Evolutionary conservation across 1,140 invertebrate species (phyloP).

Genomic region (Teleopsis dalmanni): DNA sequence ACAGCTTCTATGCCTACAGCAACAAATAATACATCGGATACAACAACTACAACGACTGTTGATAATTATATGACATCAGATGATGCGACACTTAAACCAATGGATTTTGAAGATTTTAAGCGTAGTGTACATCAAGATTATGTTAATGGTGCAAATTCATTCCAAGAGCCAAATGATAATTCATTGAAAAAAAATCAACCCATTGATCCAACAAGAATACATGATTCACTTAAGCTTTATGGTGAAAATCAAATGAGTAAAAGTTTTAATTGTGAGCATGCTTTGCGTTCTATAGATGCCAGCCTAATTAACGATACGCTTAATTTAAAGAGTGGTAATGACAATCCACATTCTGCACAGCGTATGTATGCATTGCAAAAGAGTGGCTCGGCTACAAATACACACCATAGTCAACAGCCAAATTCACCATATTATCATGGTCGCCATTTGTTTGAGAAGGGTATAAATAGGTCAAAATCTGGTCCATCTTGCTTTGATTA

Average conservation of each 20-base stretch:
- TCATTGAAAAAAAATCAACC: conserved; percentile 45
- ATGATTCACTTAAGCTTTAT: conserved; percentile 45
- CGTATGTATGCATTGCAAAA: conserved; percentile 43
- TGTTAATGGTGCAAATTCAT: conserved; percentile 39
- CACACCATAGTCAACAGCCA: conserved; percentile 4
- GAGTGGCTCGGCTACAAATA: conserved; percentile 29
- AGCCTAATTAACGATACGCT: conserved; percentile 38
- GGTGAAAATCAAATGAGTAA: conserved; percentile 44
- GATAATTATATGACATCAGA: conserved; percentile 31
- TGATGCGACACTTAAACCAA: conserved; percentile 38
- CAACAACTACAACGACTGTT: conserved; percentile 29
- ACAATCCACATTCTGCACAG: conserved; percentile 24
- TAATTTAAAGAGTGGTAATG: conserved; percentile 24
- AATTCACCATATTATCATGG: conserved; percentile 25
- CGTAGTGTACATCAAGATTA: conserved; percentile 40
- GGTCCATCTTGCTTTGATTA: conserved; percentile 60
- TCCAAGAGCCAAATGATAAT: conserved; percentile 39
- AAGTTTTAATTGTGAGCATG: conserved; percentile 42
- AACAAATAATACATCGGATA: conserved; percentile 19
- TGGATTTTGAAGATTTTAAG: conserved; percentile 43
- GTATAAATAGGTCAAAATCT: conserved; percentile 57
- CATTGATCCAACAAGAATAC: conserved; percentile 46
- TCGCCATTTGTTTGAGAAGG: conserved; percentile 40
- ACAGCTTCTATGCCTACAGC: conserved; percentile 31
- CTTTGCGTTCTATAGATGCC: conserved; percentile 37